A percentile compares a stretch with the other conserved stretches of the same genome.
Evolutionary conservation across 2,888 invertebrate species (phyloP).

Genomic region (Hemaris fuciformis): DNA sequence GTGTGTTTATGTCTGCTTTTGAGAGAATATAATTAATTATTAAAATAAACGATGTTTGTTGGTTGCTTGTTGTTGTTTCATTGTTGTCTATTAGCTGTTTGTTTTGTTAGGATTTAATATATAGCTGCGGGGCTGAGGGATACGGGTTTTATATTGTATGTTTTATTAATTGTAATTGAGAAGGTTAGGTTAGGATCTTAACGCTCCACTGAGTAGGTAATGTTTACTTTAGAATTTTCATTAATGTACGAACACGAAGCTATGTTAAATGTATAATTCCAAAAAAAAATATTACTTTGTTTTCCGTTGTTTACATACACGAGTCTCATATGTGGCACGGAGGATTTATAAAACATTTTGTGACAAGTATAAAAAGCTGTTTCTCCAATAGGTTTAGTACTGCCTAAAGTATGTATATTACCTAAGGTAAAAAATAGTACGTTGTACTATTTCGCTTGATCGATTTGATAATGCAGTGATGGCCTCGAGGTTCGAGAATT

Average conservation of each 20-base stretch:
- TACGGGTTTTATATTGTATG: background rate
- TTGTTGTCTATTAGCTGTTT: background rate
- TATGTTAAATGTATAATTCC: no score
- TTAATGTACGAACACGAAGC: background rate
- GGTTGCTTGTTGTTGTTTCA: background rate
- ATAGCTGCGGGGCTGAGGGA: background rate
- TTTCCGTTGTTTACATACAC: no score
- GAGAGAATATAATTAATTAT: background rate
- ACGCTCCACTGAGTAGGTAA: background rate
- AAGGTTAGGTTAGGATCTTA: background rate
- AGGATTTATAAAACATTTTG: no score
- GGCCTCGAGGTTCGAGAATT: no score
- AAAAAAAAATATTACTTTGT: no score
- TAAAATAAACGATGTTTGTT: background rate
- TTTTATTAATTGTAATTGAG: background rate
- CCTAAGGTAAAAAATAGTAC: no score
- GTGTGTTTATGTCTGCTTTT: background rate
- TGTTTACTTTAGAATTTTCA: background rate
- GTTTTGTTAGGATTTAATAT: background rate
- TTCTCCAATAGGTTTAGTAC: no score
- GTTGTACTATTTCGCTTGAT: no score
- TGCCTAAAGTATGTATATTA: no score
- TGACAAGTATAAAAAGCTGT: no score
- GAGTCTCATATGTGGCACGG: no score
- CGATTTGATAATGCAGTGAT: no score